Conservation (phyloP, 53 echinoderm and acorn worm species). For the Hippasteria phrygiana region DNA sequence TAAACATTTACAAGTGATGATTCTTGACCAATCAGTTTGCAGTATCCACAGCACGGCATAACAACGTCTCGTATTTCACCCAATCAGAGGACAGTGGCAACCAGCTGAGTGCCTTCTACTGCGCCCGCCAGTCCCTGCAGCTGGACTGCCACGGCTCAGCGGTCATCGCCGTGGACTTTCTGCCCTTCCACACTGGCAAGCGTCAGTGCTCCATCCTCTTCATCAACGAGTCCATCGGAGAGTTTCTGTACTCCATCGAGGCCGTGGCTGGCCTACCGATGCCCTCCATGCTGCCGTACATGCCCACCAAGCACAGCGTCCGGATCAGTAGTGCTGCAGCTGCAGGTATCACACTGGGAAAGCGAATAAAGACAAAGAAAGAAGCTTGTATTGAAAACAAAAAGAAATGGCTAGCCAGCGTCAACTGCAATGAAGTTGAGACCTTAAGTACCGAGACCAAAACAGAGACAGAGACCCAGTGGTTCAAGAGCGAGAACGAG, state of each 20-base stretch:
- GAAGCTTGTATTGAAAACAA: no score
- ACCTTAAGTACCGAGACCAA: no score
- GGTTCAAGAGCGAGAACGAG: no score
- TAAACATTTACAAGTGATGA: background rate
- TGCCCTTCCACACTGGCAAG: conserved; percentile 94
- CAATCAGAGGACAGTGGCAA: conserved; percentile 72
- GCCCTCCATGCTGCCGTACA: conserved; percentile 79
- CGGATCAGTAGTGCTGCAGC: conserved; percentile 97
- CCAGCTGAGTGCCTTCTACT: conserved; percentile 83
- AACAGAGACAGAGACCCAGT: no score
- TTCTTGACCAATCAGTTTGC: background rate
- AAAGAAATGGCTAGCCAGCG: no score
- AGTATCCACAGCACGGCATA: background rate
- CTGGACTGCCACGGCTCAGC: conserved; percentile 76
- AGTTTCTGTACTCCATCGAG: conserved; percentile 93
- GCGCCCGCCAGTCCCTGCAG: conserved; percentile 73
- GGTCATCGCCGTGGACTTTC: conserved; percentile 86
- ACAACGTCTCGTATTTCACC: background rate
- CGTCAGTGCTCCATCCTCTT: conserved; percentile 91
- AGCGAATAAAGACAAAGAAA: no score
- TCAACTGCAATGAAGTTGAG: no score
- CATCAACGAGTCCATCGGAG: conserved; percentile 90
- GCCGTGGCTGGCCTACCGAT: conserved; percentile 84
- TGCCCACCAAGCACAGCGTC: conserved; percentile 87
- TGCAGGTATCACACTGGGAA: conserved; percentile 67